These are phyloP conservation scores for Lycaena phlaeas DNA, from an alignment of 2,888 invertebrate genomes.

Conservation along the genomic window DNA sequence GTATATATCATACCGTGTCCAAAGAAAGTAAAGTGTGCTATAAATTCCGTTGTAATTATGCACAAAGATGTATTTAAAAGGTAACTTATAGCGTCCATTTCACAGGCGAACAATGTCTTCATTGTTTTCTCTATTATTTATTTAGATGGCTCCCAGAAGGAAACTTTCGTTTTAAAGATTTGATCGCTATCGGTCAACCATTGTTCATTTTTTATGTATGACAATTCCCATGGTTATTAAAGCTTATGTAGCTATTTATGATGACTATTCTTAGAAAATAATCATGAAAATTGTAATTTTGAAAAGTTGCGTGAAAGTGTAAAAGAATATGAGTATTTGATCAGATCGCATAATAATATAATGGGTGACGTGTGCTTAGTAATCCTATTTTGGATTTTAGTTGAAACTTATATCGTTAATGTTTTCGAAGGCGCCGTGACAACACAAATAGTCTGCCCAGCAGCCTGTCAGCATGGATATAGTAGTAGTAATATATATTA, in stretches of 20 bases:
- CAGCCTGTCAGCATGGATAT: too few species aligned
- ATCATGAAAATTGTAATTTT: neutral
- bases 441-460: too few species aligned
- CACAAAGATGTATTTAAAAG: constrained; percentile 17
- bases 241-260: too few species aligned
- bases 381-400: too few species aligned
- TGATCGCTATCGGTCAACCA: constrained; percentile 49
- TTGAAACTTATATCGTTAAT: too few species aligned
- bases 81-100: constrained; percentile 51
- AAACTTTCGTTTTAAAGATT: constrained; percentile 51
- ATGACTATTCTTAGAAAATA: too few species aligned
- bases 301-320: too few species aligned
- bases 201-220: constrained; percentile 22
- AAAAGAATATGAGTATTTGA: too few species aligned
- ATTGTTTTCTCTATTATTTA: constrained; percentile 60
- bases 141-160: constrained; percentile 55
- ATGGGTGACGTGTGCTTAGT: too few species aligned
- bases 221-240: neutral
- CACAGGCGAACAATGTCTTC: constrained; percentile 58
- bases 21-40: constrained; percentile 15
- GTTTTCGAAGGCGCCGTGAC: too few species aligned
- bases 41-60: constrained; percentile 16
- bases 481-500: too few species aligned
- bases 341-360: too few species aligned
- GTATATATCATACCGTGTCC: constrained; percentile 3